Base-by-base conservation (phyloP, 2,888 invertebrate genomes). In the Cheilosia vernalis region DNA sequence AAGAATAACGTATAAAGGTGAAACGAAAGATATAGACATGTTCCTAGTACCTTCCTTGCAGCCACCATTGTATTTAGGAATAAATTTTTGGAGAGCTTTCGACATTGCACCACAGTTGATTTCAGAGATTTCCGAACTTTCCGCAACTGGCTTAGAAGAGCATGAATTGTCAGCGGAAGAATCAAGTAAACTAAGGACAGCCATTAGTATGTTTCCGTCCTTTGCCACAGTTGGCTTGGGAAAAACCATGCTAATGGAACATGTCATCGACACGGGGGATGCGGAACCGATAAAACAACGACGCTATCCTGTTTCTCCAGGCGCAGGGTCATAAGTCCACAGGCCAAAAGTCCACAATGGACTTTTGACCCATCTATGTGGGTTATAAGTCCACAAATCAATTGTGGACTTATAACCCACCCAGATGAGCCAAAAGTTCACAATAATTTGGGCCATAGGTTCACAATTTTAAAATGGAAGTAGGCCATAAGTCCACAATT, bases 1-100 rank as follows among this genome's bases (percentile, higher is more conserved):
- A 1, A 4, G 5, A 4, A 7, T 49, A 2, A 3, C 30, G 10
- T 63, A 63, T 33, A 63, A 63, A 33, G 49, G 33, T 1, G 4
- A 4, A 17, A 49, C 30, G 15, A 47, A 30, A 13, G 10, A 13
- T 2, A 33, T 63, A 9, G 6, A 17, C 2, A 17, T 63, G 6
- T 49, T 49, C 4, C 5, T 49, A 2, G 63, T 63, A 2, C 63
- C 63, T 0, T 17, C 63, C 0, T 15, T 63, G 6, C 13, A 63
- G 21, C 63, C 49, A 49, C 4, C 13, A 37, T 2, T 42, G 30
- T 9, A 61, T 47, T 9, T 42, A n/a, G 42, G 42, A 42, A n/a
- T 42, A 4, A 24, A 61, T n/a, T 49, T 63, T 30, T 63, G 63
- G 63, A 63, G 6, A n/a, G 10, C 24, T 4, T 63, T 63, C 49